Base-by-base conservation (phyloP, 2,113 vertebrate genomes). In the Xiphophorus hellerii region DNA sequence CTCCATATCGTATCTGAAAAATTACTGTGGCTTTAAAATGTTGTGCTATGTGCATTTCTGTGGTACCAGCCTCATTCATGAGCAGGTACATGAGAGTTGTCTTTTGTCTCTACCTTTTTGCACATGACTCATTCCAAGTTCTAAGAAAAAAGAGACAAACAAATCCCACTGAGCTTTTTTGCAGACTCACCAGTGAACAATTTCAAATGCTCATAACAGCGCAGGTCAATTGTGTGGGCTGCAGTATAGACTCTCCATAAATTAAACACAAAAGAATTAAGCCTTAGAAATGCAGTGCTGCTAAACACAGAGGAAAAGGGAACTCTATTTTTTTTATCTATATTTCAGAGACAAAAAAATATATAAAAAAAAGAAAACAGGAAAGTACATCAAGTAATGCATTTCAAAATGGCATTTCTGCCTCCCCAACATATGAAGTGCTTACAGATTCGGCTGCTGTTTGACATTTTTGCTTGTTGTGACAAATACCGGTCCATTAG, bases 381-480 rank as follows among this genome's bases (percentile, higher is more conserved):
- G 3, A 62, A 62, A 62, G 28, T 33, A 42, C 22, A 69, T 28
- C 48, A 60, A 44, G 20, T 20, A 4, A 3, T 71, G 3, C 9
- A 62, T 71, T n/a, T 73, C 25, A 62, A 48, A 70, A 58, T 31
- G 30, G 25, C 69, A 62, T 42, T 70, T 75, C 54, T 31, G 62
- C 33, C 37, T 67, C 54, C 5, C 61, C 0, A 1, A 66, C 7
- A 74, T 70, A 44, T 62, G 37, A 66, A 62, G 2, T 44, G 29
- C 5, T 44, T 2, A 42, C 54, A 11, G 27, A 37, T 76, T 54
- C 10, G 1, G 31, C 54, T 64, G 73, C 28, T 64, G 22, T 22
- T 63, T 64, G 67, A n/a, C 22, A 63, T 76, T 80, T 37, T 71
- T 62, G 5, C 7, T 63, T 39, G 20, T 69, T 81, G 80, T 68